Percentiles rank a stretch among this genome's conserved stretches.
These are phyloP conservation scores for Mus minutoides DNA, from an alignment of 2,797 vertebrate genomes.

Conservation along the genomic window DNA sequence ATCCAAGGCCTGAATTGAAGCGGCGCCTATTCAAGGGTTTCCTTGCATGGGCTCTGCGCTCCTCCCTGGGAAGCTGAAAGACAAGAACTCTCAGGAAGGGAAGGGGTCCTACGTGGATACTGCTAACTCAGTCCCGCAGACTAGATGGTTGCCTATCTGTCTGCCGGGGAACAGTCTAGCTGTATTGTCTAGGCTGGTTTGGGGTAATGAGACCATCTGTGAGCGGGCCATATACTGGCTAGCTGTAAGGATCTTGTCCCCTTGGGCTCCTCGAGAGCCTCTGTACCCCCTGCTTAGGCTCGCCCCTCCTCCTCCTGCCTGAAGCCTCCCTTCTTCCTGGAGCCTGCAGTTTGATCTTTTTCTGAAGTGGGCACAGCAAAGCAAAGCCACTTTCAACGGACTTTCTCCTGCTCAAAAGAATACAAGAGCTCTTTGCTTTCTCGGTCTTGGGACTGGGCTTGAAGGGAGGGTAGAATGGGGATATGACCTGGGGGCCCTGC, in stretches of 20 bases:
- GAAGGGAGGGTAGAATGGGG: not conserved
- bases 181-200: not conserved
- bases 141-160: not conserved
- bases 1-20: constrained; percentile 61
- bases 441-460: not conserved
- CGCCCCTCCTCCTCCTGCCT: not conserved
- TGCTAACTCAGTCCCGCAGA: not conserved
- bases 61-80: constrained; percentile 3
- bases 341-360: constrained; percentile 11
- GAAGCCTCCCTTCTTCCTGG: not conserved
- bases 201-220: not conserved
- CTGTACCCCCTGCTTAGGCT: not conserved
- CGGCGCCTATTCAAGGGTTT: constrained; percentile 49
- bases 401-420: constrained; percentile 13
- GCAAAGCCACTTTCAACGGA: not conserved
- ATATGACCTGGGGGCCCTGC: not conserved
- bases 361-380: constrained; percentile 42
- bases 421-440: not conserved
- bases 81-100: constrained; percentile 35
- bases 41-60: constrained; percentile 4
- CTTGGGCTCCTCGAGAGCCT: not conserved
- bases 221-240: not conserved
- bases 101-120: not conserved
- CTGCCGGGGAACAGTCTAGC: not conserved
- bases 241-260: not conserved